These are phyloP conservation scores for Cyanoderma ruficeps DNA, from an alignment of 2,113 vertebrate genomes.

Conservation along the genomic window DNA sequence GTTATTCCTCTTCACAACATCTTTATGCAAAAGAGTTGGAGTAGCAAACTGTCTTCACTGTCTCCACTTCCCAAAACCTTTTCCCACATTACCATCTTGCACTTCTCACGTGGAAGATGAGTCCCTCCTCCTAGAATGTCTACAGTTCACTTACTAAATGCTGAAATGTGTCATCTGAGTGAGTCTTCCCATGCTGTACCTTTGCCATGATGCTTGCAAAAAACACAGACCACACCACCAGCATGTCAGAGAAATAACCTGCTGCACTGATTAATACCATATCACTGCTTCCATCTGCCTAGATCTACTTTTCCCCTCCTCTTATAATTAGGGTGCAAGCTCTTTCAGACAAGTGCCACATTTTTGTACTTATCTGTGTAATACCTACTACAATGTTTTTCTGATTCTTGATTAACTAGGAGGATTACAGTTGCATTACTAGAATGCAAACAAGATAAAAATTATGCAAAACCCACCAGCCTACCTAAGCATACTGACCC, in stretches of 20 bases:
- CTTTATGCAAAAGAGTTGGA: background rate
- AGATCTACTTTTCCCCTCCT: background rate
- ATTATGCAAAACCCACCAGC: background rate
- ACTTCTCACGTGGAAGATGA: background rate
- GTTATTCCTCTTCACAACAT: background rate
- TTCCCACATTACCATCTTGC: background rate
- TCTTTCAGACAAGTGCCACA: background rate
- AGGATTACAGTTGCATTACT: background rate
- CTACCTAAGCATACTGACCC: background rate
- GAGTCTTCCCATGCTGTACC: background rate
- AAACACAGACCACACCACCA: background rate
- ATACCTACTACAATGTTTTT: background rate
- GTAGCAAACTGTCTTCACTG: background rate
- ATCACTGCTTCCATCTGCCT: background rate
- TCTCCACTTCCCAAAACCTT: background rate
- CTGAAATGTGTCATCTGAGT: background rate
- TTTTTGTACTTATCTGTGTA: background rate
- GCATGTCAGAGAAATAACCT: background rate
- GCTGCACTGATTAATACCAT: background rate
- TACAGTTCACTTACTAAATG: background rate
- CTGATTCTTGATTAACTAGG: background rate
- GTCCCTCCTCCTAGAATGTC: background rate
- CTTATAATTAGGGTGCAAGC: background rate
- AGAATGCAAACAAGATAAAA: background rate
- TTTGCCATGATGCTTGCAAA: background rate